A percentile compares a stretch with the other conserved stretches of the same genome.
Evolutionary conservation across 1,140 invertebrate species (phyloP).

Genomic region (Drosophila nannoptera): DNA sequence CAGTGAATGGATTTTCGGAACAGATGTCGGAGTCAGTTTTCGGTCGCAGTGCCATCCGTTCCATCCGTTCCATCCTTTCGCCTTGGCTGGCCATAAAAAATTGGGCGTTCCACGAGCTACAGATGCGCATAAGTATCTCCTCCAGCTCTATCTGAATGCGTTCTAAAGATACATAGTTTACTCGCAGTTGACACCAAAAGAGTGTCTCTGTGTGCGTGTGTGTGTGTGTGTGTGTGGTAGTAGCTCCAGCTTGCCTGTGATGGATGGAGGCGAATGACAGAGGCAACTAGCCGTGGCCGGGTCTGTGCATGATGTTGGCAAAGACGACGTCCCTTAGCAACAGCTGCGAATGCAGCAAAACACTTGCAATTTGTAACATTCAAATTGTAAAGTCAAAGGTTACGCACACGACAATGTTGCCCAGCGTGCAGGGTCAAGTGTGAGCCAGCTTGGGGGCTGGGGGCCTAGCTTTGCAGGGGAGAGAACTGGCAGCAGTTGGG

Average conservation of each 20-base stretch:
- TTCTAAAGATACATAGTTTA: slow-evolving; percentile 36
- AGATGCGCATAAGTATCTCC: slow-evolving; percentile 29
- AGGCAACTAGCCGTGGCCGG: slow-evolving; percentile 5
- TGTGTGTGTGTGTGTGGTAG: slow-evolving; percentile 32
- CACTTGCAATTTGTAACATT: slow-evolving; percentile 54
- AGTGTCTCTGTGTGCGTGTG: slow-evolving; percentile 12
- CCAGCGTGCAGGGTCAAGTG: slow-evolving; percentile 1
- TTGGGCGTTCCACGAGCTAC: slow-evolving; percentile 38
- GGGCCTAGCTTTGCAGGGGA: too few relatives aligned
- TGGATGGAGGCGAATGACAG: slow-evolving; percentile 64
- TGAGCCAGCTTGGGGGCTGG: neutral
- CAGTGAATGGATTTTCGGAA: slow-evolving; percentile 38
- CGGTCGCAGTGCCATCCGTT: neutral
- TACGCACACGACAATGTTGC: slow-evolving; percentile 28
- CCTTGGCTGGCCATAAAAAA: slow-evolving; percentile 56
- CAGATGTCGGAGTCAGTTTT: slow-evolving; percentile 22
- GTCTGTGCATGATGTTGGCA: neutral
- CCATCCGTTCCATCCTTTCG: neutral
- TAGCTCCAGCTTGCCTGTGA: slow-evolving; percentile 57
- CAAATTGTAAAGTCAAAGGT: slow-evolving; percentile 14
- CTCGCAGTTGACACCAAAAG: slow-evolving; percentile 26
- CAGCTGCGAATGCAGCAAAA: slow-evolving; percentile 68
- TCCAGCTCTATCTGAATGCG: slow-evolving; percentile 27
- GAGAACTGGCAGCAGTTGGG: too few relatives aligned
- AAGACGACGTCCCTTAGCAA: slow-evolving; percentile 37